These are phyloP conservation scores for Chaunax sp. DNA, from an alignment of 2,797 vertebrate genomes.

Conservation along the genomic window DNA sequence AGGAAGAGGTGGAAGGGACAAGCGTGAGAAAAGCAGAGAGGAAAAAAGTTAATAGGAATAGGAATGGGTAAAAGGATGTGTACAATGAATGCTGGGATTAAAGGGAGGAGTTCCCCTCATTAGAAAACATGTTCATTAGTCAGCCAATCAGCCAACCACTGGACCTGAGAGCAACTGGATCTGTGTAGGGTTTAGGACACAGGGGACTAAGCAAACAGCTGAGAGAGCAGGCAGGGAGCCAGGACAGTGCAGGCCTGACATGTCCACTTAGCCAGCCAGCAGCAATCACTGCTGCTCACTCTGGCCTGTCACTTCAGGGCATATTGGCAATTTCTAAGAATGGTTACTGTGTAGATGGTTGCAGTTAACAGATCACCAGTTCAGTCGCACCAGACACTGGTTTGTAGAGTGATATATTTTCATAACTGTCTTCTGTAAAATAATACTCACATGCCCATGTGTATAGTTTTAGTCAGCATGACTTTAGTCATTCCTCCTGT, in stretches of 20 bases:
- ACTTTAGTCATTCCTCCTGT: too few relatives aligned
- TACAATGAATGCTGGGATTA: constrained; percentile 21
- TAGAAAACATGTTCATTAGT: constrained; percentile 75
- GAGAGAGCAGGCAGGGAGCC: constrained; percentile 78
- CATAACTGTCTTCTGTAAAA: background rate
- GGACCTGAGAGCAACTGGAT: constrained; percentile 78
- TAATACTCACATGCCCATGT: background rate
- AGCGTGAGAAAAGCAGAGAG: constrained; percentile 19
- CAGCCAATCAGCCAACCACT: constrained; percentile 65
- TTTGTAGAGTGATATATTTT: constrained; percentile 10
- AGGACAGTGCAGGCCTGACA: constrained; percentile 73
- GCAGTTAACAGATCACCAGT: constrained; percentile 27
- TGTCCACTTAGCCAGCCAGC: constrained; percentile 76
- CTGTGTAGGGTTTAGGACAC: constrained; percentile 76
- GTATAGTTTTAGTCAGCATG: too few relatives aligned
- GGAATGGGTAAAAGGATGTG: constrained; percentile 28
- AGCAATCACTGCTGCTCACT: constrained; percentile 53
- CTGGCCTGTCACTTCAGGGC: constrained; percentile 37
- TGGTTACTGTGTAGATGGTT: constrained; percentile 29
- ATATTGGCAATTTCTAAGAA: constrained; percentile 36
- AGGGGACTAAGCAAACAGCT: constrained; percentile 75
- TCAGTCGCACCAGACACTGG: background rate
- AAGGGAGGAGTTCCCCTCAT: constrained; percentile 54
- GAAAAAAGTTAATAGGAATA: constrained; percentile 30
- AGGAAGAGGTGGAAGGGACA: constrained; percentile 42